phyloP scores from a whole-genome alignment of 2,888 invertebrate species.

The Nysson spinosus region DNA sequence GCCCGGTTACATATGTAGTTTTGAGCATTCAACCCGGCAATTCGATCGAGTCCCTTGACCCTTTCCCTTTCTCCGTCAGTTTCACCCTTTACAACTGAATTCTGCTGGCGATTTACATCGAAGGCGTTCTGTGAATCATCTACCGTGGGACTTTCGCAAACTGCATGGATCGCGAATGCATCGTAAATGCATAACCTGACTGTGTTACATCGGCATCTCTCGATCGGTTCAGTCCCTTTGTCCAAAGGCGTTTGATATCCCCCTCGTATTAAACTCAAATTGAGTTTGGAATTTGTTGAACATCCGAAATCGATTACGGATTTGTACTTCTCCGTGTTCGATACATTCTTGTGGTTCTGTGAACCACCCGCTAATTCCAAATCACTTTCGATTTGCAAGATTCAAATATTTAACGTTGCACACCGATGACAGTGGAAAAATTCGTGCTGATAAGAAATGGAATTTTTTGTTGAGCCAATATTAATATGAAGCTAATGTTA shows the following conservation, averaged over 20 bases:
- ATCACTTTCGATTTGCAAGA: too few relatives aligned
- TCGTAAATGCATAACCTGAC: constrained; percentile 39
- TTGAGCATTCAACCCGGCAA: constrained; percentile 53
- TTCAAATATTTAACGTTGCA: too few relatives aligned
- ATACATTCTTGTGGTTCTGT: too few relatives aligned
- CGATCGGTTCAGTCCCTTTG: constrained; percentile 33
- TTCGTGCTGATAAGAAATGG: too few relatives aligned
- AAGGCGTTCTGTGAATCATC: constrained; percentile 9
- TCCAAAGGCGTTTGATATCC: constrained; percentile 42
- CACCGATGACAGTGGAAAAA: too few relatives aligned
- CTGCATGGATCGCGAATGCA: constrained; percentile 47
- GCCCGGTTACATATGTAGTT: constrained; percentile 41
- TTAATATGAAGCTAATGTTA: too few relatives aligned
- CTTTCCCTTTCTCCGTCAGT: constrained; percentile 22
- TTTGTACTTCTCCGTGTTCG: background rate
- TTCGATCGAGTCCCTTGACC: constrained; percentile 48
- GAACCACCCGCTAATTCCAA: too few relatives aligned
- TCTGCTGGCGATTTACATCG: constrained; percentile 39
- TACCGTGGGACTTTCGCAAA: constrained; percentile 35
- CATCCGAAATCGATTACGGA: constrained; percentile 19
- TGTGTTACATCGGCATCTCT: constrained; percentile 15
- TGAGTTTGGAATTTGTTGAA: constrained; percentile 11
- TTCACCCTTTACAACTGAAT: too few relatives aligned
- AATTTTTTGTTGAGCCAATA: too few relatives aligned
- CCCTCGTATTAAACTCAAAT: constrained; percentile 44